Evolutionary conservation across 1,140 invertebrate genomes (phyloP), one percentile per base, ranked within the genome.

Genomic region (Caenorhabditis brenneri): DNA sequence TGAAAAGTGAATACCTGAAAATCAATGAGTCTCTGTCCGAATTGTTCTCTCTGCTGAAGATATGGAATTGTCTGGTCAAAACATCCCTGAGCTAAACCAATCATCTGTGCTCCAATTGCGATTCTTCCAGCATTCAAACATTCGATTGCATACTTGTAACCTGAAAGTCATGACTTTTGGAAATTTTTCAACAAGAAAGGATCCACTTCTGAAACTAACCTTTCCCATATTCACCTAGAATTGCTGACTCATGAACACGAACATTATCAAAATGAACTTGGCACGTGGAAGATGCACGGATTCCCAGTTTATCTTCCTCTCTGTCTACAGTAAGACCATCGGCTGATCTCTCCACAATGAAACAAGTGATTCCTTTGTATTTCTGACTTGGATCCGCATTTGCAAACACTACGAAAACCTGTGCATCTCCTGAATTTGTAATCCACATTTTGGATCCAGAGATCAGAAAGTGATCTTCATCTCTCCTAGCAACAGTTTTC

Each of bases 191-290:
- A 1, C 16, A n/a, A 10, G 15, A 19, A 10, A 19, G 0, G 0
- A 42, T 42, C 86, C 22, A 46, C 16, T 27, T 42, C 10, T 19
- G 0, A 5, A 51, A 78, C 46, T n/a, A 55, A 87, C 86, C 83
- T 83, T 89, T 90, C 46, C 89, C 89, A 55, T 84, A 82, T 82
- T 90, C 86, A 74, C 90, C 90, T 9, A 90, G 79, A 80, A 91
- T 88, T 48, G 89, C 88, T 12, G 74, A 81, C 46, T 87, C 85
- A 87, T 91, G 91, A 90, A 94, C 95, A 88, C 94, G 93, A 5
- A 98, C 96, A 91, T 97, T 96, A 88, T 99, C 97, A 88, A 99
- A 97, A 92, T 95, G 94, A 4, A 99, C 92, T 93, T 95, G 94
- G 90, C 95, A 97, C 2, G 96, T 97, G 29, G 94, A 94, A 2